These are phyloP conservation scores for Drosophila merina DNA, from an alignment of 2,888 invertebrate genomes.

Conservation along the genomic window DNA sequence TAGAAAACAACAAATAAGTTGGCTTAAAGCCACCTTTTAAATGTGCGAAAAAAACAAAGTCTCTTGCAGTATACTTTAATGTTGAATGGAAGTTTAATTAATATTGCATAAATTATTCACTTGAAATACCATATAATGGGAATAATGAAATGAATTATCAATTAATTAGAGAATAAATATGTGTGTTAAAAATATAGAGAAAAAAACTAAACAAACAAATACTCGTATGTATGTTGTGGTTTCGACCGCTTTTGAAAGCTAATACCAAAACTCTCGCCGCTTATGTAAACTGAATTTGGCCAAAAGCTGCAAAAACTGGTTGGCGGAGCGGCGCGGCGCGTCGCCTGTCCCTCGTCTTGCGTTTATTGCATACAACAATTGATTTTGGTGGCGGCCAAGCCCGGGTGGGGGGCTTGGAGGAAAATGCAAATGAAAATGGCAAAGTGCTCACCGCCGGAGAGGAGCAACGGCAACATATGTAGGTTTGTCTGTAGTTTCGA, in stretches of 20 bases:
- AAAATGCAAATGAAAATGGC: conserved; percentile 63
- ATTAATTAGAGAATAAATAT: neutral
- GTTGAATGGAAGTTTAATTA: neutral
- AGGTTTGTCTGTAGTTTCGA: conserved; percentile 45
- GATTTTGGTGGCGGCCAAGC: conserved; percentile 48
- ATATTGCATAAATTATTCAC: conserved; percentile 1
- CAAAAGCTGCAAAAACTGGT: conserved; percentile 24
- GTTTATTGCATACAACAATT: conserved; percentile 54
- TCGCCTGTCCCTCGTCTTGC: conserved; percentile 8
- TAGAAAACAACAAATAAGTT: neutral
- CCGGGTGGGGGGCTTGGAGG: conserved; percentile 31
- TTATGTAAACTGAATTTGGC: conserved; percentile 38
- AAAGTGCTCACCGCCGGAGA: conserved; percentile 47
- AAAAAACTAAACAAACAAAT: neutral
- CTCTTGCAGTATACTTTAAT: neutral
- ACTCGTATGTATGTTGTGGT: neutral
- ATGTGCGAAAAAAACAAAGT: too few relatives aligned
- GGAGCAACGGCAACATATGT: neutral
- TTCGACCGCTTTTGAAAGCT: conserved; percentile 1
- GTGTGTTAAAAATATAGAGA: neutral
- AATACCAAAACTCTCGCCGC: conserved; percentile 3
- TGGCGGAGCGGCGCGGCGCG: neutral
- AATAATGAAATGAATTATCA: conserved; percentile 2
- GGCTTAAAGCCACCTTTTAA: neutral
- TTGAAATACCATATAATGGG: neutral